phyloP scores from a whole-genome alignment of 2,113 vertebrate species.

The Nesoenas mayeri region DNA sequence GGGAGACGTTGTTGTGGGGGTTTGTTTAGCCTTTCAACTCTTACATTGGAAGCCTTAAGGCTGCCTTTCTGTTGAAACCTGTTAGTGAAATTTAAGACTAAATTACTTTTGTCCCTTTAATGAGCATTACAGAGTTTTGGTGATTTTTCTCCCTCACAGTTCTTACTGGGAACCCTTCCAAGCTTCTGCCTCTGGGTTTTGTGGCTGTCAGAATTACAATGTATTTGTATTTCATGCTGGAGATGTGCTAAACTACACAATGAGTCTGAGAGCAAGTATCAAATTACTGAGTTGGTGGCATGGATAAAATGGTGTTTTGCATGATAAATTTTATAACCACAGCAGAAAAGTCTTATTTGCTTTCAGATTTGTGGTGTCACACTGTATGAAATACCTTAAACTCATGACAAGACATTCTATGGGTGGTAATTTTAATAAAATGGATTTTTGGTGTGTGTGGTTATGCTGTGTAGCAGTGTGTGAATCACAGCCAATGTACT shows the following conservation, averaged over 20 bases:
- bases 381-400: not conserved
- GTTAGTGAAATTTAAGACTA: not conserved
- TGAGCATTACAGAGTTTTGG: not conserved
- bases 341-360: not conserved
- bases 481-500: not conserved
- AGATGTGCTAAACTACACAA: constrained; percentile 24
- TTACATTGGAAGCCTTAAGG: not conserved
- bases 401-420: not conserved
- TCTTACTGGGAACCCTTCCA: constrained; percentile 12
- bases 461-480: not conserved
- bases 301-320: not conserved
- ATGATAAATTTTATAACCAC: constrained; percentile 13
- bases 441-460: not conserved
- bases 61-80: not conserved
- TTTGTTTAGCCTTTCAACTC: not conserved
- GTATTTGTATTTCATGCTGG: constrained; percentile 1
- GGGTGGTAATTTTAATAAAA: not conserved
- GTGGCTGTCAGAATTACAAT: constrained; percentile 3
- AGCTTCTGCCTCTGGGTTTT: constrained; percentile 22
- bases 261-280: not conserved
- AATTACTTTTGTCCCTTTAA: not conserved
- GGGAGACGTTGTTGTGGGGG: not conserved
- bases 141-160: not conserved
- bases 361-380: constrained; percentile 21
- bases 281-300: constrained; percentile 4